phyloP scores from a whole-genome alignment of 92 coral and sea anemone genomes.

The Desmophyllum pertusum region DNA sequence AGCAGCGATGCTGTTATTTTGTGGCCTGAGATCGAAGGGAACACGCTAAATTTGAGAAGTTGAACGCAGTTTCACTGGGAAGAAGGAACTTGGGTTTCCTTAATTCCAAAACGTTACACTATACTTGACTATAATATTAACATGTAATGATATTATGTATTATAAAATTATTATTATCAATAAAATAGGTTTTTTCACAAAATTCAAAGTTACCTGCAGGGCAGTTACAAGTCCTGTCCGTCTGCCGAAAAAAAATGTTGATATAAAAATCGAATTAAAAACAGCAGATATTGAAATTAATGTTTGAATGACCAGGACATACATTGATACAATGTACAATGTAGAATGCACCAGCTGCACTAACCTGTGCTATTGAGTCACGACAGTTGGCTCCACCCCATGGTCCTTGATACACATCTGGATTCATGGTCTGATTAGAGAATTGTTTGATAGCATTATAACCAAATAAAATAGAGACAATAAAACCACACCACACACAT shows the following conservation, averaged over 20 bases:
- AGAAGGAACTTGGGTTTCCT: no score
- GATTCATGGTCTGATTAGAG: constrained; percentile 76
- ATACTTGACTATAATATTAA: no score
- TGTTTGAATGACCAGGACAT: not conserved
- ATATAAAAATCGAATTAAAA: not conserved
- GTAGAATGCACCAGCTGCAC: not conserved
- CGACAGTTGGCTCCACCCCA: constrained; percentile 99
- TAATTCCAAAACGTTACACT: no score
- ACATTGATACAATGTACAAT: not conserved
- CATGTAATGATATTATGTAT: no score
- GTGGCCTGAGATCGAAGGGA: no score
- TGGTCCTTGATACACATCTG: constrained; percentile 93
- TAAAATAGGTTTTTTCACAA: not conserved
- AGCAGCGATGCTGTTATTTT: no score
- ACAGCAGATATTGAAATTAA: not conserved
- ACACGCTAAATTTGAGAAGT: no score
- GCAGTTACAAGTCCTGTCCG: constrained; percentile 81
- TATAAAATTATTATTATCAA: not conserved
- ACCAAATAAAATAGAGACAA: not conserved
- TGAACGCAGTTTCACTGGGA: no score
- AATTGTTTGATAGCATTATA: not conserved
- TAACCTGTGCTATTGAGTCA: constrained; percentile 93
- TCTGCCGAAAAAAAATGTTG: constrained; percentile 33
- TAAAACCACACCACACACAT: not conserved
- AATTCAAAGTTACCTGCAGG: constrained; percentile 67